Percentiles rank a stretch among this genome's conserved stretches.
phyloP scores from a whole-genome alignment of 2,888 invertebrate genomes.

The Pantelozetes paolii region DNA sequence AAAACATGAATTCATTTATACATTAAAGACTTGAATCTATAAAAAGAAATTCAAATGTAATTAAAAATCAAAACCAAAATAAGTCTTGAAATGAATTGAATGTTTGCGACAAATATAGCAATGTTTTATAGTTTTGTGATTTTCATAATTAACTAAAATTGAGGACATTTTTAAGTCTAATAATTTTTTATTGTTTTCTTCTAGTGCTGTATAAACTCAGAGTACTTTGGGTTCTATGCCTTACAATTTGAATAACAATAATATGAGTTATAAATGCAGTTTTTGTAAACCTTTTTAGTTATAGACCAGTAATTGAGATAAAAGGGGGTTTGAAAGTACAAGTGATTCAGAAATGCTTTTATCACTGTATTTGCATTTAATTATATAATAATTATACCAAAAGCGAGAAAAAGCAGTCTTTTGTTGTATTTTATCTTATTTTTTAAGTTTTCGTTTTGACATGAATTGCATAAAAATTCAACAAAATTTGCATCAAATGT shows the following conservation, averaged over 20 bases:
- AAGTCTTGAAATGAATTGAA: not conserved
- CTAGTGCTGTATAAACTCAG: not conserved
- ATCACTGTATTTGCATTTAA: not conserved
- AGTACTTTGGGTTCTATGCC: not conserved
- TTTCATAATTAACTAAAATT: slow-evolving; percentile 33
- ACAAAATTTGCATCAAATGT: no score
- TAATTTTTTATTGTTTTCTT: not conserved
- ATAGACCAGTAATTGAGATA: not conserved
- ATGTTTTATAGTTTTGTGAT: slow-evolving; percentile 26
- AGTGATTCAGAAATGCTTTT: not conserved
- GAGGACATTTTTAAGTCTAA: slow-evolving; percentile 30
- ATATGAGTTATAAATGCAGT: not conserved
- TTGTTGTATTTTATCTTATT: not conserved
- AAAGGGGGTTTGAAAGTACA: not conserved
- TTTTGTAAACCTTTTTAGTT: not conserved
- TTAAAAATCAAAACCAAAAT: not conserved
- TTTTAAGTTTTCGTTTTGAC: no score
- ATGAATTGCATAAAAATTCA: no score
- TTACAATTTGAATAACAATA: not conserved
- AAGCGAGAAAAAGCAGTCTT: not conserved
- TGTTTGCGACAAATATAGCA: slow-evolving; percentile 24
- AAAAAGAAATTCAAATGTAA: slow-evolving; percentile 12
- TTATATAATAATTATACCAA: not conserved
- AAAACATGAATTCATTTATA: not conserved
- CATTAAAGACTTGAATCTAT: not conserved